Evolutionary conservation across 2,888 invertebrate genomes (phyloP).

Genomic region (Listrodromus nycthemerus): DNA sequence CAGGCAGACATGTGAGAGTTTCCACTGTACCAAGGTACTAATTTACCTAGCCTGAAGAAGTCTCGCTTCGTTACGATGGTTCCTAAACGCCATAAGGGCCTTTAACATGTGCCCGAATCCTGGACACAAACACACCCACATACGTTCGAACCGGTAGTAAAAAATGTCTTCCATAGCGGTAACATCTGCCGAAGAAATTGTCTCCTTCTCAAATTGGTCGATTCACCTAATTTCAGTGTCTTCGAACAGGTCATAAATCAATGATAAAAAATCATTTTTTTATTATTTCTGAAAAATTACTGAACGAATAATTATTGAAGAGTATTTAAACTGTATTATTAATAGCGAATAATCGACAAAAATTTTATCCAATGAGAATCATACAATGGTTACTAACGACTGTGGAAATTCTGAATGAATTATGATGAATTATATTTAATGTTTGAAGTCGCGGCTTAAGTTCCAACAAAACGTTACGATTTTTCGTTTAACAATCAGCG

Average conservation of each 20-base stretch:
- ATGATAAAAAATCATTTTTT: background rate
- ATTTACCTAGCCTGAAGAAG: background rate
- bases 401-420: too few species aligned
- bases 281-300: background rate
- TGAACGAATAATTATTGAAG: background rate
- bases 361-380: too few species aligned
- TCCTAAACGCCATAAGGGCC: background rate
- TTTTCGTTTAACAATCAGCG: background rate
- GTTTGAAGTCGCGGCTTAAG: too few species aligned
- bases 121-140: background rate
- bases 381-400: too few species aligned
- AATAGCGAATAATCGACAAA: too few species aligned
- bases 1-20: background rate
- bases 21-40: background rate
- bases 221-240: background rate
- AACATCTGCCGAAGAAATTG: background rate
- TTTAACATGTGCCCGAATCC: background rate
- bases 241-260: background rate
- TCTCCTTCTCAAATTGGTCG: background rate
- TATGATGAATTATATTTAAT: too few species aligned
- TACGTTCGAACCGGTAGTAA: background rate
- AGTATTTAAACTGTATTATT: background rate
- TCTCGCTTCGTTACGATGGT: background rate
- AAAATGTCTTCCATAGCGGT: background rate
- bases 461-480: background rate